Conservation (phyloP, 1,140 invertebrate genomes). For the Rhopalosiphum maidis region DNA sequence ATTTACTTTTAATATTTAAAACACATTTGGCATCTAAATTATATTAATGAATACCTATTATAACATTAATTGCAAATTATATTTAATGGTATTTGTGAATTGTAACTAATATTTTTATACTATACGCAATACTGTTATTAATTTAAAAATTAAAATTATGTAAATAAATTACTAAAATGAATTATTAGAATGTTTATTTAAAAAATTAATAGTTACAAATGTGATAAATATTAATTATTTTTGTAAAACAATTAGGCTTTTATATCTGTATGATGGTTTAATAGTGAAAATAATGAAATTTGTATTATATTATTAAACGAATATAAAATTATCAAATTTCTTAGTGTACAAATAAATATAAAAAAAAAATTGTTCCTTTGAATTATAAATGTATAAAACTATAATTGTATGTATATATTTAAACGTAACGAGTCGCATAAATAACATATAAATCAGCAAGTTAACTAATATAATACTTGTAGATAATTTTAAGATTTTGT, state of each 20-base stretch:
- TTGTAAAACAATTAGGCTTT: neutral
- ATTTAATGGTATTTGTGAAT: neutral
- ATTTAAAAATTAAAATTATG: neutral
- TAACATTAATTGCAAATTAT: neutral
- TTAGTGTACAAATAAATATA: neutral
- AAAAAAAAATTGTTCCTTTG: neutral
- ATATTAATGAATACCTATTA: neutral
- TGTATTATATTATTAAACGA: neutral
- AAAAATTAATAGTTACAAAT: neutral
- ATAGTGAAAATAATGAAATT: neutral
- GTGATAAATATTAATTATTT: neutral
- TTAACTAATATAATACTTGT: neutral
- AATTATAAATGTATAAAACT: neutral
- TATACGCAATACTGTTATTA: no score
- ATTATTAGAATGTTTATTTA: neutral
- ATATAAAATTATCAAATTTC: neutral
- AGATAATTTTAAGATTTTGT: neutral
- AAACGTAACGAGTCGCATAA: neutral
- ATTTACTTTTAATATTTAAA: neutral
- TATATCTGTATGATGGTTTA: neutral
- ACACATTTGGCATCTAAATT: neutral
- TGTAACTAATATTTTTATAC: neutral
- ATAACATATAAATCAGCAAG: neutral
- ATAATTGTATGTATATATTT: neutral
- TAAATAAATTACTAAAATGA: neutral